Conservation (phyloP, 2,888 invertebrate genomes). For the Stenolophus ochropezus region DNA sequence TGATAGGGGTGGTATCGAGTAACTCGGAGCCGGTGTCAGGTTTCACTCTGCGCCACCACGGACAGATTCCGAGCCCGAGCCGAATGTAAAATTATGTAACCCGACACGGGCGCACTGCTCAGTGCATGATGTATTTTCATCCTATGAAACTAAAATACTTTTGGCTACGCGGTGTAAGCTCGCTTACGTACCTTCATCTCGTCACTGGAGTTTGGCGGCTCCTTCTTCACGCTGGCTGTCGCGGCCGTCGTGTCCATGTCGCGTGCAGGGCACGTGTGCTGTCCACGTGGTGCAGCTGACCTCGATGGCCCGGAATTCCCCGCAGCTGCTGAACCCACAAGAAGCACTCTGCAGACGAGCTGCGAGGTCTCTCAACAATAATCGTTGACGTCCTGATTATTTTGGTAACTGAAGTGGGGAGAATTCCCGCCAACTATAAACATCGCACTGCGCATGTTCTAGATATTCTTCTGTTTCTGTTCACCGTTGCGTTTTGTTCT, state of each 20-base stretch:
- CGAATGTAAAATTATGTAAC: constrained; percentile 55
- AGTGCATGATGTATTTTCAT: constrained; percentile 53
- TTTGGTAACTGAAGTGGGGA: constrained; percentile 70
- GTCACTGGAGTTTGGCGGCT: constrained; percentile 76
- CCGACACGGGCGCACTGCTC: constrained; percentile 39
- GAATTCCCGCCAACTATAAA: constrained; percentile 70
- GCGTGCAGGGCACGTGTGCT: constrained; percentile 31
- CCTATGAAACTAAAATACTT: constrained; percentile 49
- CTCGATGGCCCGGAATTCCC: not conserved
- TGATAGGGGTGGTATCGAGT: constrained; percentile 58
- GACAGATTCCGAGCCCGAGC: constrained; percentile 51
- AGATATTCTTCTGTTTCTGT: not conserved
- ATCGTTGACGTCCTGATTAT: constrained; percentile 67
- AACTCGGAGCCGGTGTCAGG: constrained; percentile 40
- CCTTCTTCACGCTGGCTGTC: constrained; percentile 76
- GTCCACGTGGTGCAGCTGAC: constrained; percentile 14
- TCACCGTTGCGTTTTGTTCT: constrained; percentile 4
- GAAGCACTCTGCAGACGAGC: constrained; percentile 36
- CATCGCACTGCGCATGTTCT: constrained; percentile 63
- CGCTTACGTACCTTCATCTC: constrained; percentile 79
- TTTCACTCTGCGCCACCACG: constrained; percentile 44
- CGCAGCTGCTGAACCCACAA: constrained; percentile 1
- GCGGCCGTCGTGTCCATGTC: constrained; percentile 64
- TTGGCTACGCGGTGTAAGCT: constrained; percentile 18
- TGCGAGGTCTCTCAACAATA: constrained; percentile 59